phyloP scores from a whole-genome alignment of 2,888 invertebrate species.

The Meta bourneti region DNA sequence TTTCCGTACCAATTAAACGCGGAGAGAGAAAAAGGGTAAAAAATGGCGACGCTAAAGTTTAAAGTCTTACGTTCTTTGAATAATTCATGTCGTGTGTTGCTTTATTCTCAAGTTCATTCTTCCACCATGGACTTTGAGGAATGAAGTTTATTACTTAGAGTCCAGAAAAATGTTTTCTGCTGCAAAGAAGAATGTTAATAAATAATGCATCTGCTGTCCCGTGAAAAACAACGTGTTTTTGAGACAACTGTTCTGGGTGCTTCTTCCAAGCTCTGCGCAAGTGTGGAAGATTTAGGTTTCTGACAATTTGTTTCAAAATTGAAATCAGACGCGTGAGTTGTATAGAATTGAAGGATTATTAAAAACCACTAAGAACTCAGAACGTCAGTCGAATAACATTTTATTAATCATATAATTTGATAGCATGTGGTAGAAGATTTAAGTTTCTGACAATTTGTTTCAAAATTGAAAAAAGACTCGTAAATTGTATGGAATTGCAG shows the following conservation, averaged over 20 bases:
- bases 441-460: not conserved
- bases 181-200: conserved; percentile 10
- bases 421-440: not conserved
- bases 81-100: conserved; percentile 24
- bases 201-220: conserved; percentile 17
- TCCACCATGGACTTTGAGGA: conserved; percentile 1
- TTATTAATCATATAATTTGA: no score
- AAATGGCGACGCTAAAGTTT: conserved; percentile 28
- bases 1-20: not conserved
- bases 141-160: conserved; percentile 4
- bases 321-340: not conserved
- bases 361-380: no score
- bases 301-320: not conserved
- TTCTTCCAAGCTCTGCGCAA: not conserved
- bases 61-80: conserved; percentile 33
- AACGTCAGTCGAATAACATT: no score
- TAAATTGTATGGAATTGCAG: no score
- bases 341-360: no score
- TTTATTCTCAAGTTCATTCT: conserved; percentile 16
- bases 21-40: not conserved
- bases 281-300: not conserved
- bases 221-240: not conserved
- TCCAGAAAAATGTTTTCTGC: conserved; percentile 9
- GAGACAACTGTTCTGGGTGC: not conserved
- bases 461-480: not conserved